These are phyloP conservation scores for Horisme vitalbata DNA, from an alignment of 2,888 invertebrate species.

Conservation along the genomic window DNA sequence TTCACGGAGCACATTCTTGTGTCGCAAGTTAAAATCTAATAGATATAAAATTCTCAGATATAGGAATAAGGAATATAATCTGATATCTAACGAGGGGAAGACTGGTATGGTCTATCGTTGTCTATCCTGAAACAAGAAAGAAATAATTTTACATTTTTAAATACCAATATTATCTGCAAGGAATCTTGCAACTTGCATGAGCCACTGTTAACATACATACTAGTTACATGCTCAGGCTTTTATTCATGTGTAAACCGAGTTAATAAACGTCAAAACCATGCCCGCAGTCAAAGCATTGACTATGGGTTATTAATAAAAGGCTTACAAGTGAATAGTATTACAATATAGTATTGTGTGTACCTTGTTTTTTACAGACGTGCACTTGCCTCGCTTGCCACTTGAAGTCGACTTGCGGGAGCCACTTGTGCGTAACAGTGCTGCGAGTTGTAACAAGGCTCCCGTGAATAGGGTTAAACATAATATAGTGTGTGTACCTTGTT, in stretches of 20 bases:
- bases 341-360: too few relatives aligned
- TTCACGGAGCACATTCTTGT: conserved; percentile 63
- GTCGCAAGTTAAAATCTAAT: conserved; percentile 65
- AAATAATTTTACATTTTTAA: conserved; percentile 1
- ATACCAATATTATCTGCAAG: background rate
- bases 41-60: conserved; percentile 75
- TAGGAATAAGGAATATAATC: conserved; percentile 76
- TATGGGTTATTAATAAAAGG: too few relatives aligned
- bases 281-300: too few relatives aligned
- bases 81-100: conserved; percentile 79
- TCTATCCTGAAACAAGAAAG: conserved; percentile 60
- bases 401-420: conserved; percentile 96
- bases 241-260: too few relatives aligned
- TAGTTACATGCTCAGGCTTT: too few relatives aligned
- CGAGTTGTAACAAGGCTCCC: too few relatives aligned
- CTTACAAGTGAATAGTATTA: too few relatives aligned
- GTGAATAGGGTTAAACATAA: background rate
- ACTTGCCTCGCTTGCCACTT: too few relatives aligned
- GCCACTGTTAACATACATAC: too few relatives aligned
- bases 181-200: too few relatives aligned
- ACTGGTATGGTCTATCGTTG: conserved; percentile 78
- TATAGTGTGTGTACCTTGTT: conserved; percentile 15
- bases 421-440: conserved; percentile 92
- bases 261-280: too few relatives aligned
- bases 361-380: too few relatives aligned